Evolutionary conservation across 2,113 vertebrate genomes (phyloP), one percentile per base, ranked within the genome.

Genomic region (Polyodon spathula): DNA sequence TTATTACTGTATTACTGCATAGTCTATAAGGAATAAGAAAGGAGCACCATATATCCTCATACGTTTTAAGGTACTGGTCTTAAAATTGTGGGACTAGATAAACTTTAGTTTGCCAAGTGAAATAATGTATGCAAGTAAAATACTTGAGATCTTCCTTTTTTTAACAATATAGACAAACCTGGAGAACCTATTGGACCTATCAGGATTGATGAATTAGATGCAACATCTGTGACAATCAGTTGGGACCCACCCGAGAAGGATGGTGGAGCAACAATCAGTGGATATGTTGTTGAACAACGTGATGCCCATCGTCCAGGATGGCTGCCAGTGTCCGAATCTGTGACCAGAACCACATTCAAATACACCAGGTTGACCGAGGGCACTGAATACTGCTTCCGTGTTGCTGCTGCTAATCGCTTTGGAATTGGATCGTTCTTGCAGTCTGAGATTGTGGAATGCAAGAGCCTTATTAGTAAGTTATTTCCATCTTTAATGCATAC

Each of bases 231-330:
- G 60, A 86, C 83, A 54, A 87, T 95, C 67, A 94, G 92, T 76
- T 99, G 96, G 96, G 87, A 93, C 66, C 86, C 90, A 60, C 95
- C 96, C 27, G 74, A 82, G 60, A 84, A 96, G 73, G 93, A 97
- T 48, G 96, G 96, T 8, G 96, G 96, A 6, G 93, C 94, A 63
- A 83, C 93, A 4, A 58, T 98, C 67, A 95, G 89, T 17, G 92
- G 93, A 7, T 99, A 97, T 8, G 82, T 84, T 42, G 92, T 98
- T 54, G 96, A 99, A 71, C 95, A 97, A 66, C 92, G 96, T 2
- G 94, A 98, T 62, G 96, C 96, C 54, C 96, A 99, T 71, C 90
- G 93, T 62, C 95, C 96, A 54, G 96, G 96, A 70, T 99, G 96
- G 96, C 74, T 98, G 61, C 90, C 95, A 14, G 86, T 99, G 69